phyloP scores from a whole-genome alignment of 2,888 invertebrate genomes.

The Koerneria pararmatus region DNA sequence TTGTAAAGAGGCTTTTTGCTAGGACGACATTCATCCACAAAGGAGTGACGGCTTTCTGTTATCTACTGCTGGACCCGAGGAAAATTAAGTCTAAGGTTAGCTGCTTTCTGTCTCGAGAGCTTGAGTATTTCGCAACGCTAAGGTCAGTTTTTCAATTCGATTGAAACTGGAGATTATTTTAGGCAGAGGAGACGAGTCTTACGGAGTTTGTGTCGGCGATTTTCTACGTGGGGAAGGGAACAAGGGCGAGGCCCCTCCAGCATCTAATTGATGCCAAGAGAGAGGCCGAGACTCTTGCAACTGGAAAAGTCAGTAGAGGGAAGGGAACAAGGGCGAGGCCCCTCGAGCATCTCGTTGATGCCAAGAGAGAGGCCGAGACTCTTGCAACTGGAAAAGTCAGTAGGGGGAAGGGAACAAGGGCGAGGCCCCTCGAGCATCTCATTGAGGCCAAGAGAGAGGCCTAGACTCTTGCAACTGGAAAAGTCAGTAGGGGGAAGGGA shows the following conservation, averaged over 20 bases:
- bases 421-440: too few species aligned
- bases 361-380: constrained; percentile 4
- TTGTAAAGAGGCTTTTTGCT: too few species aligned
- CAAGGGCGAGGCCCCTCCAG: constrained; percentile 20
- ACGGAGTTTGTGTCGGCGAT: constrained; percentile 3
- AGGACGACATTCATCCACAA: constrained; percentile 23
- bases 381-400: too few species aligned
- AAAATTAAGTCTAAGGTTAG: neutral
- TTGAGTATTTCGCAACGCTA: too few species aligned
- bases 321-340: constrained; percentile 23
- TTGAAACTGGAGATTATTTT: neutral
- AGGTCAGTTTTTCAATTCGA: neutral
- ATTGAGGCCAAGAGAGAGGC: too few species aligned
- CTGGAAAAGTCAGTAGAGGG: too few species aligned
- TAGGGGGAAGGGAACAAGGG: too few species aligned
- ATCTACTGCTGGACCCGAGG: constrained; percentile 19
- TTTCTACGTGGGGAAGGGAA: constrained; percentile 22
- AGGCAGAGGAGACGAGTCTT: neutral
- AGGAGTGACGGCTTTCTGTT: constrained; percentile 18
- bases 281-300: constrained; percentile 5
- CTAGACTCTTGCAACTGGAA: too few species aligned
- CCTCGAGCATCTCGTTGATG: constrained; percentile 21
- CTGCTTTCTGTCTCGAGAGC: neutral
- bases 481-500: too few species aligned
- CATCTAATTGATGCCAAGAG: constrained; percentile 21